A percentile compares a stretch with the other conserved stretches of the same genome.
phyloP scores from a whole-genome alignment of 2,888 invertebrate genomes.

The Neria commutata region DNA sequence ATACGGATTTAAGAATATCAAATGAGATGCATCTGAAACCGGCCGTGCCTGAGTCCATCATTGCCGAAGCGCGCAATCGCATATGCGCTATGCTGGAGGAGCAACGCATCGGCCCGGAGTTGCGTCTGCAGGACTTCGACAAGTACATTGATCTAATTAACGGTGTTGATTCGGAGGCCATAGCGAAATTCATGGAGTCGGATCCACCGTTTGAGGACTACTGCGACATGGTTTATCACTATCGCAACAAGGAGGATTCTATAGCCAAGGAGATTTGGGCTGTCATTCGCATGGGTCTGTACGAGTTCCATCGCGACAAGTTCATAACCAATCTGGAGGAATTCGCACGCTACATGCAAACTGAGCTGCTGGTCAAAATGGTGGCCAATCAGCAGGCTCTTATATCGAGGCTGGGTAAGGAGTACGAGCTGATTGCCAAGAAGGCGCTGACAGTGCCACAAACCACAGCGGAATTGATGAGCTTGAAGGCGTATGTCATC shows the following conservation, averaged over 20 bases:
- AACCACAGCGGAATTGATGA: conserved; percentile 86
- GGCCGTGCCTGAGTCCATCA: conserved; percentile 73
- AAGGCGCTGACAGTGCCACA: conserved; percentile 79
- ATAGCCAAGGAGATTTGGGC: conserved; percentile 66
- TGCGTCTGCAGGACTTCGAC: conserved; percentile 79
- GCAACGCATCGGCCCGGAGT: conserved; percentile 75
- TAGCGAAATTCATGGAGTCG: conserved; percentile 72
- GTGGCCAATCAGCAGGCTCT: conserved; percentile 79
- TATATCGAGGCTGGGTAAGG: conserved; percentile 82
- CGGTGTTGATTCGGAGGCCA: conserved; percentile 66
- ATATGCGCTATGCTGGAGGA: conserved; percentile 72
- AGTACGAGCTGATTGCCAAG: conserved; percentile 81
- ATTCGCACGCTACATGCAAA: conserved; percentile 72
- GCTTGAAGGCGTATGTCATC: conserved; percentile 76
- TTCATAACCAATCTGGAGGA: conserved; percentile 74
- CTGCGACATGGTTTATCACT: conserved; percentile 67
- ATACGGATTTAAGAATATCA: conserved; percentile 51
- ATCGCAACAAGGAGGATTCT: conserved; percentile 68
- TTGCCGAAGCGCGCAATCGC: conserved; percentile 68
- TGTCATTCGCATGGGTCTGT: conserved; percentile 80
- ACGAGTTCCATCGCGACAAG: conserved; percentile 81
- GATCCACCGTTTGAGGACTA: conserved; percentile 72
- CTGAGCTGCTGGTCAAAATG: conserved; percentile 75
- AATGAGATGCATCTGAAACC: conserved; percentile 63
- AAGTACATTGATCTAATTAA: conserved; percentile 78